Evolutionary conservation across 2,888 invertebrate genomes (phyloP).

Genomic region (Coenonympha arcania): DNA sequence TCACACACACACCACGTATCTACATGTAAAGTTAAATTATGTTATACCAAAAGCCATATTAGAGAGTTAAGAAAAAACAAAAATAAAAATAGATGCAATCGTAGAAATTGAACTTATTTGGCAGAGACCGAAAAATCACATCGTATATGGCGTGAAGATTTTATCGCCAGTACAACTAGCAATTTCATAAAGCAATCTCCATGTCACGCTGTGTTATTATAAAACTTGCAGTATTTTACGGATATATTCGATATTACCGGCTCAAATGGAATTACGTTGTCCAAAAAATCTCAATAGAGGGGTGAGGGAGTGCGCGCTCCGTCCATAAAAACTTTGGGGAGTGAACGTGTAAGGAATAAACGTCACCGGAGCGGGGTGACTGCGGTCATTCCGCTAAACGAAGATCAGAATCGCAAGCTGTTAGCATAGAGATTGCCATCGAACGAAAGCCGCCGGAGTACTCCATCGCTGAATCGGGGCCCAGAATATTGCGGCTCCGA

Average conservation of each 20-base stretch:
- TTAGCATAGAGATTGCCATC: conserved; percentile 75
- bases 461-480: conserved; percentile 68
- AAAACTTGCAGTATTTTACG: conserved; percentile 16
- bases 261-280: conserved; percentile 40
- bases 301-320: conserved; percentile 53
- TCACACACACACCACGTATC: no score
- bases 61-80: neutral
- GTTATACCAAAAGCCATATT: no score
- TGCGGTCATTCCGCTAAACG: conserved; percentile 75
- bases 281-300: conserved; percentile 55
- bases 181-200: conserved; percentile 13
- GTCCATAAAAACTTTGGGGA: conserved; percentile 69
- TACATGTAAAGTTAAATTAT: no score
- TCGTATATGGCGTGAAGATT: conserved; percentile 7
- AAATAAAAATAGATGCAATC: neutral
- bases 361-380: conserved; percentile 66
- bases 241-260: conserved; percentile 18
- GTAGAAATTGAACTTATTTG: neutral
- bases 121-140: conserved; percentile 2
- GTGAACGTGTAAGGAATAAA: conserved; percentile 72
- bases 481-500: conserved; percentile 64
- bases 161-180: conserved; percentile 9
- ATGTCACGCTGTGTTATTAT: conserved; percentile 4
- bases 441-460: conserved; percentile 69
- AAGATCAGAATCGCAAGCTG: conserved; percentile 74